Conservation (phyloP, 1,140 invertebrate genomes). For the Leptonema lineaticorne region DNA sequence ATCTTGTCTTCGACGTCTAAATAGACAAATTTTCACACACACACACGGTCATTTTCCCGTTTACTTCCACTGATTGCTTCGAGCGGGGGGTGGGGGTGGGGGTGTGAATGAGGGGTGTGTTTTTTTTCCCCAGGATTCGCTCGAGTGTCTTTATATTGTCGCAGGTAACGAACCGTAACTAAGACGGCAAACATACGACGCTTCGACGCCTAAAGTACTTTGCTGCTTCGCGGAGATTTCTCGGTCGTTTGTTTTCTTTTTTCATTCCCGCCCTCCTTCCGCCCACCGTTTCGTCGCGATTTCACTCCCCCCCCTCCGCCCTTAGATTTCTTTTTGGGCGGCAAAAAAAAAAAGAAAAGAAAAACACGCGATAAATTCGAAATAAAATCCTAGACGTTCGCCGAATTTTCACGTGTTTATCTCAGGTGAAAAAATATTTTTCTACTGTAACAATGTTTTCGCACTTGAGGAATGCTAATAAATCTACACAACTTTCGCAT, state of each 20-base stretch:
- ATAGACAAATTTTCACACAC: background rate
- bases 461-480: no score
- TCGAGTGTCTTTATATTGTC: slow-evolving; percentile 13
- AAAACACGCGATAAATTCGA: no score
- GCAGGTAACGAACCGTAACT: slow-evolving; percentile 23
- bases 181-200: slow-evolving; percentile 14
- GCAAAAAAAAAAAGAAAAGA: no score
- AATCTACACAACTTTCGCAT: no score
- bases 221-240: background rate
- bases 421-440: no score
- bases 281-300: background rate
- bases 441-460: no score
- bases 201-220: no score
- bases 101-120: background rate
- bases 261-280: background rate
- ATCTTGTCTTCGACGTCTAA: no score
- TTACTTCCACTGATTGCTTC: background rate
- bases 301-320: no score
- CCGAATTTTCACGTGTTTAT: no score
- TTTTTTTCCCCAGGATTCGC: slow-evolving; percentile 14
- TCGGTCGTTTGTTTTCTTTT: background rate
- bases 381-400: no score
- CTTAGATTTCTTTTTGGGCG: no score
- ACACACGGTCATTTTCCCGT: slow-evolving; percentile 5
- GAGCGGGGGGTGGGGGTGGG: background rate